Evolutionary conservation across 1,140 invertebrate genomes (phyloP).

Genomic region (Aporrectodea caliginosa): DNA sequence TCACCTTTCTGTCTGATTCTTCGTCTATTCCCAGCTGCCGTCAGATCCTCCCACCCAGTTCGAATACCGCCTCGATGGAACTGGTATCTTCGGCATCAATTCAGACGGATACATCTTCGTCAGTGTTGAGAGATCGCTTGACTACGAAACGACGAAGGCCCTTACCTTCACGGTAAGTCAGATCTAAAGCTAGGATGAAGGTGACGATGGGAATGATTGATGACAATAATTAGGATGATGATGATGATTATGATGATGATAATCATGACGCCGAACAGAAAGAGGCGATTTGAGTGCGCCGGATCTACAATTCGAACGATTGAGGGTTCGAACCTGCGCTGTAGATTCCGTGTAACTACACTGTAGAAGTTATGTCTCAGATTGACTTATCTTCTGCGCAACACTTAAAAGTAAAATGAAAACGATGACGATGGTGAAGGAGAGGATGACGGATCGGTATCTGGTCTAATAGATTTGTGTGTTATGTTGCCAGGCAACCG

Average conservation of each 20-base stretch:
- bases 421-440: neutral
- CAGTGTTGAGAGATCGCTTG: conserved; percentile 23
- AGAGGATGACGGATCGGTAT: neutral
- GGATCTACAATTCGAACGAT: too few relatives aligned
- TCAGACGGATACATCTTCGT: conserved; percentile 36
- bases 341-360: too few relatives aligned
- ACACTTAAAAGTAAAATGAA: conserved; percentile 1
- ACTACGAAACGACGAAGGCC: conserved; percentile 36
- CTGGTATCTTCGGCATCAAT: conserved; percentile 34
- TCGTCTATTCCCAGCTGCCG: conserved; percentile 34
- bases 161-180: conserved; percentile 37
- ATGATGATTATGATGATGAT: too few relatives aligned
- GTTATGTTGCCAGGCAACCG: conserved; percentile 36
- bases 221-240: too few relatives aligned
- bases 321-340: too few relatives aligned
- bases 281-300: too few relatives aligned
- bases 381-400: too few relatives aligned
- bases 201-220: too few relatives aligned
- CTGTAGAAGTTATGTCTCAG: too few relatives aligned
- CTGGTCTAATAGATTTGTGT: conserved; percentile 13
- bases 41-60: conserved; percentile 31
- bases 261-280: too few relatives aligned
- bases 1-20: too few relatives aligned
- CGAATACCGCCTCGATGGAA: conserved; percentile 31
- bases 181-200: too few relatives aligned